Evolutionary conservation across 2,888 invertebrate species (phyloP).

Genomic region (Dolomedes plantarius): DNA sequence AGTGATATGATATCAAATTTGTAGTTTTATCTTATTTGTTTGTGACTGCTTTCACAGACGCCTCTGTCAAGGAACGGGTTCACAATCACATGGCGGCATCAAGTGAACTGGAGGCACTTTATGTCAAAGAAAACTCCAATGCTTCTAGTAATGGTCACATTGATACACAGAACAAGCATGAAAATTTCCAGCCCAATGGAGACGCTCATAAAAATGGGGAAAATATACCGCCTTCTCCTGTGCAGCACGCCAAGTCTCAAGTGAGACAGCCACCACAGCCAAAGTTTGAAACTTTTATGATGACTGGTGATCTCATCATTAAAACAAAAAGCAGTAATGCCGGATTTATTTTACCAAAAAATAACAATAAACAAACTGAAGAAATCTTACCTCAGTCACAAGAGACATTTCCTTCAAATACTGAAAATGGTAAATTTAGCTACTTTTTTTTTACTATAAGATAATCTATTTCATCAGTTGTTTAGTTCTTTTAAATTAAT

Average conservation of each 20-base stretch:
- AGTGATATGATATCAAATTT: no score
- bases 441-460: background rate
- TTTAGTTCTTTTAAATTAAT: no score
- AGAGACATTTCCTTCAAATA: conserved; percentile 61
- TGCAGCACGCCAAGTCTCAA: conserved; percentile 32
- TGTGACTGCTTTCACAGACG: conserved; percentile 83
- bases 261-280: conserved; percentile 63
- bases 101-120: conserved; percentile 76
- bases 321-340: conserved; percentile 83
- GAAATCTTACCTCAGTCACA: conserved; percentile 69
- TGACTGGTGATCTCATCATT: conserved; percentile 97
- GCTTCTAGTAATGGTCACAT: conserved; percentile 73
- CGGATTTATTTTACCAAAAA: conserved; percentile 45
- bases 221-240: conserved; percentile 48
- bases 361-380: conserved; percentile 37
- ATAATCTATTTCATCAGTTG: no score
- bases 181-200: conserved; percentile 57
- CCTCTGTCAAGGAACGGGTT: conserved; percentile 85
- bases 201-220: conserved; percentile 58
- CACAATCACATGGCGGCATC: conserved; percentile 77
- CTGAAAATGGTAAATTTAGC: conserved; percentile 21
- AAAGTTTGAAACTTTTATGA: conserved; percentile 93
- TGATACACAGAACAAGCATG: conserved; percentile 43
- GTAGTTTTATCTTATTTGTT: no score
- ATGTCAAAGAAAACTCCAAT: conserved; percentile 73